Evolutionary conservation across 2,113 vertebrate species (phyloP).

Genomic region (Lepus europaeus): DNA sequence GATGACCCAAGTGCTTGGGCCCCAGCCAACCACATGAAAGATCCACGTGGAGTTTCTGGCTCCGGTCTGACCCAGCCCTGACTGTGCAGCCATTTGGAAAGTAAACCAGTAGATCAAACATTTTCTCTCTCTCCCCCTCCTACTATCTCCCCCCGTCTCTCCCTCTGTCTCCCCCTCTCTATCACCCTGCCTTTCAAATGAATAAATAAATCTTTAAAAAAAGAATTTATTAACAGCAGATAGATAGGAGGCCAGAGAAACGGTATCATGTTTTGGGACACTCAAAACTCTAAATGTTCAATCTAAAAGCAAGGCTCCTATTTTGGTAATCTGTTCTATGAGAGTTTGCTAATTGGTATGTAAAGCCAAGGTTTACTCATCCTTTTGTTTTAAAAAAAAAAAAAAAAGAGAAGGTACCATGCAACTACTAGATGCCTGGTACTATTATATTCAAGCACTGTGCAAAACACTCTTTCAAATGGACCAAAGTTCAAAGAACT

Average conservation of each 20-base stretch:
- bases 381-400: neutral
- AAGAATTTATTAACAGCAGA: neutral
- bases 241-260: neutral
- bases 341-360: neutral
- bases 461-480: neutral
- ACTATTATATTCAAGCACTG: neutral
- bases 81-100: no score
- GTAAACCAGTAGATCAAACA: no score
- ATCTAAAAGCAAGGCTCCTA: neutral
- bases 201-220: no score
- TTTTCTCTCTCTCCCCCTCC: no score
- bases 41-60: no score
- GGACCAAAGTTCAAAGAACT: neutral
- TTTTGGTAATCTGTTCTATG: conserved; percentile 10
- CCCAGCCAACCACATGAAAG: no score
- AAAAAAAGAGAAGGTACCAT: neutral
- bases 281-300: neutral
- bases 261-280: neutral
- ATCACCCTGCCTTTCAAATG: no score
- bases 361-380: conserved; percentile 13
- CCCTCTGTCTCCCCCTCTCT: no score
- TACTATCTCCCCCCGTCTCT: no score
- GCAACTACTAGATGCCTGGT: neutral
- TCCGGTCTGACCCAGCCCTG: no score
- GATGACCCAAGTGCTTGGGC: no score